Evolutionary conservation across 2,113 vertebrate species (phyloP).

Genomic region (Periophthalmodon schlosseri): DNA sequence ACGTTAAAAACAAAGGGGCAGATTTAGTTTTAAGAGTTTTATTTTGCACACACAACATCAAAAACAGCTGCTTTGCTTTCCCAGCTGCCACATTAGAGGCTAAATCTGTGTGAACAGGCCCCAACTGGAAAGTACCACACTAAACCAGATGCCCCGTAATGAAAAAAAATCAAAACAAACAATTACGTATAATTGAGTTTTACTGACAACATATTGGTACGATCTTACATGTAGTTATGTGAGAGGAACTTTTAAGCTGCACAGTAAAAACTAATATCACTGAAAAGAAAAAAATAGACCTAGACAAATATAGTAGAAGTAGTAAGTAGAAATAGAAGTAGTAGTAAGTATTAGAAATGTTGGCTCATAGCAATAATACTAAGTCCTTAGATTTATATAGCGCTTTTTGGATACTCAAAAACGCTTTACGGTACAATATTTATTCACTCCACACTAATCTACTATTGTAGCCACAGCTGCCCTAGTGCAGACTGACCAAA

Average conservation of each 20-base stretch:
- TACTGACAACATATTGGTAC: conserved; percentile 24
- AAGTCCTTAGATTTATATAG: too few relatives aligned
- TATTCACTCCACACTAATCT: too few relatives aligned
- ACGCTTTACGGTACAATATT: too few relatives aligned
- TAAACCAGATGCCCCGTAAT: conserved; percentile 21
- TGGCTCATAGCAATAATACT: too few relatives aligned
- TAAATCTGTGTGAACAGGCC: conserved; percentile 59
- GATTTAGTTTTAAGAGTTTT: background rate
- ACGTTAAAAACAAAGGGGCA: conserved; percentile 12
- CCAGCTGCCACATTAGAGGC: conserved; percentile 56
- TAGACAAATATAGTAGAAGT: too few relatives aligned
- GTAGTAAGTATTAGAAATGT: too few relatives aligned
- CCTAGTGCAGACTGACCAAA: too few relatives aligned
- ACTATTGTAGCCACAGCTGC: too few relatives aligned
- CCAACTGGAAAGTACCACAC: conserved; percentile 50
- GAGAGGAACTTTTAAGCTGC: background rate
- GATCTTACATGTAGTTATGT: background rate
- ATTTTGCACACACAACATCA: conserved; percentile 7
- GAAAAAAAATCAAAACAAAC: conserved; percentile 45
- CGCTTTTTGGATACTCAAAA: too few relatives aligned
- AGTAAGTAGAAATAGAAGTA: too few relatives aligned
- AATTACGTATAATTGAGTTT: conserved; percentile 31
- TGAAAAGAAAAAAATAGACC: background rate
- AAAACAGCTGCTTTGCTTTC: conserved; percentile 20
- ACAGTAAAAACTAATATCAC: background rate